These are phyloP conservation scores for Rallus crepitans DNA, from an alignment of 2,797 vertebrate genomes.

Conservation along the genomic window DNA sequence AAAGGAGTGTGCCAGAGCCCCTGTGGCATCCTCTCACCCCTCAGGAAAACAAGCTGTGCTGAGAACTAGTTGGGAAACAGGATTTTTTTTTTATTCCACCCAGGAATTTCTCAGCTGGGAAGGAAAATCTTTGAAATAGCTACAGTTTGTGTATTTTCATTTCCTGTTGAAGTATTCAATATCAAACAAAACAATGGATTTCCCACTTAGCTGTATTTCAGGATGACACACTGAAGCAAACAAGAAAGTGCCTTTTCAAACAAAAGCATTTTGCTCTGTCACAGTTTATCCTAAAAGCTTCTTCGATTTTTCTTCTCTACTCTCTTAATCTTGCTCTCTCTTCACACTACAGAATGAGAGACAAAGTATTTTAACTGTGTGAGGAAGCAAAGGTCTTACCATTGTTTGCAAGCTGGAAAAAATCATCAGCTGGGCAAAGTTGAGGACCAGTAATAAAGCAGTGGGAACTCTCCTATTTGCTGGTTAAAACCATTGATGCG, in stretches of 20 bases:
- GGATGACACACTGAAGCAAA: background rate
- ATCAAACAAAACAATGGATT: background rate
- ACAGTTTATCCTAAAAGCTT: background rate
- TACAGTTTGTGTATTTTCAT: background rate
- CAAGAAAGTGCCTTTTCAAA: background rate
- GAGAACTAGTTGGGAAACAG: background rate
- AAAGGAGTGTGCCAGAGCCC: background rate
- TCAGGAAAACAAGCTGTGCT: rapidly evolving
- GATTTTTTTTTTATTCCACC: background rate
- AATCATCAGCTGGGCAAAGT: background rate
- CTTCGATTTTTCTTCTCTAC: background rate
- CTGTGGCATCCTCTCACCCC: background rate
- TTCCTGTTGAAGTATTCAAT: background rate
- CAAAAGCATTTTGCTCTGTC: background rate
- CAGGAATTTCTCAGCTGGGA: background rate
- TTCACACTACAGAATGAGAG: background rate
- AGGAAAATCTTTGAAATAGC: background rate
- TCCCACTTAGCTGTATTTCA: background rate
- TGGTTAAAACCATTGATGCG: background rate
- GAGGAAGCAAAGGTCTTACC: background rate
- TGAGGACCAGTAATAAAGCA: background rate
- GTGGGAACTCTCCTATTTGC: background rate
- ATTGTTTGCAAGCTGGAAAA: background rate
- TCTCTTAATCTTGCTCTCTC: background rate
- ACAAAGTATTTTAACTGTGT: background rate